phyloP scores from a whole-genome alignment of 2,113 vertebrate genomes.

The Anguilla rostrata region DNA sequence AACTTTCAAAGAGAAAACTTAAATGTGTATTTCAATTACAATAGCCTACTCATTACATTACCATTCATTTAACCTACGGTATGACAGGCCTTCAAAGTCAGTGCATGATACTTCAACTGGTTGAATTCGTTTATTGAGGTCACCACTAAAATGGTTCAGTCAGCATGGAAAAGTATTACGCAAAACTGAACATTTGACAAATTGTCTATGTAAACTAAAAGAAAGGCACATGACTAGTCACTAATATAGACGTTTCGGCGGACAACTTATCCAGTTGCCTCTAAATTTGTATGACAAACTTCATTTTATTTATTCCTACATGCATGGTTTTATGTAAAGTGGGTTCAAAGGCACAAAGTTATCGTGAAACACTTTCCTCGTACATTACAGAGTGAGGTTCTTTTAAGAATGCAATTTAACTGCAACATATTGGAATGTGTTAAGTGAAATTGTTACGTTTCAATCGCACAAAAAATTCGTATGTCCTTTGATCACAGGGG shows the following conservation, averaged over 20 bases:
- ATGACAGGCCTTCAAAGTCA: background rate
- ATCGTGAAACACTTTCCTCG: background rate
- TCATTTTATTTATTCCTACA: background rate
- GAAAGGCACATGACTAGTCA: background rate
- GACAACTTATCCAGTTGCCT: background rate
- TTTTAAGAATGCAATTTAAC: background rate
- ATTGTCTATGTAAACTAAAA: background rate
- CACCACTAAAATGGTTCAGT: background rate
- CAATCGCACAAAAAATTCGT: background rate
- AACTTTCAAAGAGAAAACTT: no score
- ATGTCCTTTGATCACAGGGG: background rate
- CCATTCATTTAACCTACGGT: no score
- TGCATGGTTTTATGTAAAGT: background rate
- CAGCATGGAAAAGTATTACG: background rate
- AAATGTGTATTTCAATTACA: no score
- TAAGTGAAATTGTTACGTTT: background rate
- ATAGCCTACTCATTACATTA: no score
- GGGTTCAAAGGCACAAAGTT: background rate
- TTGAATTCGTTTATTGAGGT: background rate
- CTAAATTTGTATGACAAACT: background rate
- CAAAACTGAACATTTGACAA: background rate
- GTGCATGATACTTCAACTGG: background rate
- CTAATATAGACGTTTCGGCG: background rate
- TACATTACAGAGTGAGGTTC: background rate
- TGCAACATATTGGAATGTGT: background rate